Percentiles rank a stretch among this genome's conserved stretches.
Conservation (phyloP, 2,797 vertebrate species). For the Acanthurus leucopareius region DNA sequence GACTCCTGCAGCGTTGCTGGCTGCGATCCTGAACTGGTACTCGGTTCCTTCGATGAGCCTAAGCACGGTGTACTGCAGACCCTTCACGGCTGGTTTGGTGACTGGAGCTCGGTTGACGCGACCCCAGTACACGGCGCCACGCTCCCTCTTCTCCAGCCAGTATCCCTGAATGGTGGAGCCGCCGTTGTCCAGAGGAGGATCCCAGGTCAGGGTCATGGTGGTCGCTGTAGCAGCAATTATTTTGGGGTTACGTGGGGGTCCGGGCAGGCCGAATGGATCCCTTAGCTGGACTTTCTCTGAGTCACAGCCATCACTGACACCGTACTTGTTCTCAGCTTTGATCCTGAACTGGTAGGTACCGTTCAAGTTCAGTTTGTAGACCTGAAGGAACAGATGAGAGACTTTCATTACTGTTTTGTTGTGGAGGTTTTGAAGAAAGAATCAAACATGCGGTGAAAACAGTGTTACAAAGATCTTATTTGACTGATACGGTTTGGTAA, state of each 20-base stretch:
- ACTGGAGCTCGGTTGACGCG: constrained; percentile 93
- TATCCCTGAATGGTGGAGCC: constrained; percentile 97
- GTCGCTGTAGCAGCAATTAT: constrained; percentile 88
- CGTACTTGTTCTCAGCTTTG: constrained; percentile 95
- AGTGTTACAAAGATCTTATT: not conserved
- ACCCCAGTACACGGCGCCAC: constrained; percentile 95
- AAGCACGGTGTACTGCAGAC: constrained; percentile 91
- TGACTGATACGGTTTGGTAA: not conserved
- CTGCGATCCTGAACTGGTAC: constrained; percentile 96
- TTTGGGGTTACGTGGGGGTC: constrained; percentile 94
- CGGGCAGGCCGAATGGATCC: constrained; percentile 96
- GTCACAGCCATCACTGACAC: constrained; percentile 95
- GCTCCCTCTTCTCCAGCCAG: constrained; percentile 97
- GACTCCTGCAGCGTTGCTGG: constrained; percentile 93
- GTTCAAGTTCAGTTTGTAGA: constrained; percentile 92
- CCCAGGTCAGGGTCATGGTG: constrained; percentile 95
- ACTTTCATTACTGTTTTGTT: not conserved
- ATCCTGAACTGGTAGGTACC: constrained; percentile 95
- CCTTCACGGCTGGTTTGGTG: constrained; percentile 94
- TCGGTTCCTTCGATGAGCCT: constrained; percentile 93
- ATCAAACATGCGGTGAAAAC: not conserved
- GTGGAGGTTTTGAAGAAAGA: not conserved
- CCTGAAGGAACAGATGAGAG: constrained; percentile 78
- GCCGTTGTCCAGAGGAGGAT: constrained; percentile 94
- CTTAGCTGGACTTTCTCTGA: constrained; percentile 96